Evolutionary conservation across 1,140 invertebrate genomes (phyloP), one percentile per base, ranked within the genome.

Genomic region (Drosophila repleta): DNA sequence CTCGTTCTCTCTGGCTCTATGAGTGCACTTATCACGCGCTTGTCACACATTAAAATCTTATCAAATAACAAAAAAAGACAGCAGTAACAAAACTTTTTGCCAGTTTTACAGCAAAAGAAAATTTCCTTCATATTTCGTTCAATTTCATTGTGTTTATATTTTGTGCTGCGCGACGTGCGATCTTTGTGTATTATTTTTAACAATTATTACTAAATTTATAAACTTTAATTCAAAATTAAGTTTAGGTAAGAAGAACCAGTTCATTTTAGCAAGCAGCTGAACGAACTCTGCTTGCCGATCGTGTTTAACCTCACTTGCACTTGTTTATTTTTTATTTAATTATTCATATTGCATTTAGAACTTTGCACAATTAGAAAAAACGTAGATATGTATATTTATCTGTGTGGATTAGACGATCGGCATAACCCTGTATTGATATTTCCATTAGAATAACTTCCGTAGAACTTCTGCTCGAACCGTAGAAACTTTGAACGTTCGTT

Each of bases 31-130:
- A 73, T 73, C 70, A 62, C 41, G 41, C 41, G 70, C 43, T 73
- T 68, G 60, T 64, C 67, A 64, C 45, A 62, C 37, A 56, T 43
- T 37, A 56, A 73, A 68, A 73, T 73, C 70, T 73, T 73, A 73
- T 73, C 70, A 51, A 29, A 52, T 35, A 35, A 10, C n/a, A 29
- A 35, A 32, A 35, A 35, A 11, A 35, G 32, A 3, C 32, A 35
- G 32, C 32, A 13, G 11, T 24, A 15, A 21, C 37, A 70, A 48
- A 32, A 53, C 46, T 57, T 66, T 65, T 72, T 65, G 39, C 55
- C 21, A 67, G 69, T 67, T 66, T 17, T 35, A 18, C 32, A 58
- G n/a, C 35, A 68, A 63, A 63, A 43, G n/a, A 35, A 17, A 18
- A 32, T 15, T 15, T 26, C 13, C 5, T 56, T 24, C 4, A 18